phyloP scores from a whole-genome alignment of 2,113 vertebrate species.

The Verasper variegatus region DNA sequence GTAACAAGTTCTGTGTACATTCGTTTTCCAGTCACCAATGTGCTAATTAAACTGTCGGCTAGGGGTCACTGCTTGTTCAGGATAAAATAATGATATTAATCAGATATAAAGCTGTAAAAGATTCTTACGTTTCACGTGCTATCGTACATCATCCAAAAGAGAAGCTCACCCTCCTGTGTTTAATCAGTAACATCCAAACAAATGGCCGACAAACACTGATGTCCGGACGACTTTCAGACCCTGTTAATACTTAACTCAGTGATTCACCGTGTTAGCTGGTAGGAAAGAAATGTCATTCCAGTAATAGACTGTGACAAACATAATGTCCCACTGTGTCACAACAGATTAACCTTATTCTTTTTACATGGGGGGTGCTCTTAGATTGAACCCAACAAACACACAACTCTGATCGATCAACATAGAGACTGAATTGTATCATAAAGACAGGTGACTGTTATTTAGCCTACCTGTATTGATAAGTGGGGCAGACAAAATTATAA shows the following conservation, averaged over 20 bases:
- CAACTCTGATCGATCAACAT: too few species aligned
- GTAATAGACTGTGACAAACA: neutral
- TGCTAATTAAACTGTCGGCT: neutral
- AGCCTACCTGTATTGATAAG: too few species aligned
- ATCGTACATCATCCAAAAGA: neutral
- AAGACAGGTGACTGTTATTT: too few species aligned
- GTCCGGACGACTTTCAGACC: conserved; percentile 38
- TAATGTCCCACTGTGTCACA: neutral
- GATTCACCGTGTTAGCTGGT: conserved; percentile 6
- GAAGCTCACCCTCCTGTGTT: neutral
- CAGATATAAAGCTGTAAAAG: neutral
- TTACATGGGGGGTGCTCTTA: too few species aligned
- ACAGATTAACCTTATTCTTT: too few species aligned
- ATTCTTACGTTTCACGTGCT: neutral
- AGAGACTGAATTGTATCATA: too few species aligned
- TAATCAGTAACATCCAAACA: conserved; percentile 55
- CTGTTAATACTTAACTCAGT: conserved; percentile 66
- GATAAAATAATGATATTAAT: neutral
- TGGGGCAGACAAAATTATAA: too few species aligned
- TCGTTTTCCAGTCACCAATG: neutral
- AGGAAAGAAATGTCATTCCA: neutral
- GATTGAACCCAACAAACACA: too few species aligned
- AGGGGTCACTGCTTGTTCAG: neutral
- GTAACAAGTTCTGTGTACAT: neutral
- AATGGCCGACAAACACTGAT: conserved; percentile 19